phyloP scores from a whole-genome alignment of 2,888 invertebrate species.

The Trisateles emortualis region DNA sequence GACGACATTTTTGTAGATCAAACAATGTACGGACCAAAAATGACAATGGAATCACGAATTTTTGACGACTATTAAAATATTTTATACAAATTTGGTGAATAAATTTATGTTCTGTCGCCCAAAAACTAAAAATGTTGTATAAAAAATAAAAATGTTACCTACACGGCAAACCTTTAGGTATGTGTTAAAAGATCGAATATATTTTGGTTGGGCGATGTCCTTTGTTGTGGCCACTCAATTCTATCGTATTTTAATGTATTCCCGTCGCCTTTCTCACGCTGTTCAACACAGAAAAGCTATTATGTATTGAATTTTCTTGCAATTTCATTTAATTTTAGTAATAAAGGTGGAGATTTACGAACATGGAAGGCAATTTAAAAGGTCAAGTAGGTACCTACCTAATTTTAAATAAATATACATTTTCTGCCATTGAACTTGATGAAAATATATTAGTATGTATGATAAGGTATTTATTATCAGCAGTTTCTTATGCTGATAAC shows the following conservation, averaged over 20 bases:
- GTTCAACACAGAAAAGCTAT: background rate
- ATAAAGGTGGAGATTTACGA: background rate
- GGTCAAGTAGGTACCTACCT: background rate
- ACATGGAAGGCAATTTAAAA: too few species aligned
- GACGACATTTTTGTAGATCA: background rate
- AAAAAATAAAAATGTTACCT: too few species aligned
- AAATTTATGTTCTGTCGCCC: too few species aligned
- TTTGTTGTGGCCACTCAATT: conserved; percentile 31
- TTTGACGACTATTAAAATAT: background rate
- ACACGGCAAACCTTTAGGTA: background rate
- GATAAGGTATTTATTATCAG: conserved; percentile 26
- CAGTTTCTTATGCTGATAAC: conserved; percentile 11
- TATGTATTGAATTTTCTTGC: background rate
- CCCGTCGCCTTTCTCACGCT: background rate
- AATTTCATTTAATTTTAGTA: background rate
- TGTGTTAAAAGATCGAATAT: conserved; percentile 7
- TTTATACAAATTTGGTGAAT: too few species aligned
- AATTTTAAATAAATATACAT: background rate
- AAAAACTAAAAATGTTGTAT: too few species aligned
- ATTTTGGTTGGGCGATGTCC: conserved; percentile 32
- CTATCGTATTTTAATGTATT: background rate
- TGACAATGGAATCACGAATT: conserved; percentile 17
- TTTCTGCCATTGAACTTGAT: conserved; percentile 40
- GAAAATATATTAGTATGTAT: conserved; percentile 8
- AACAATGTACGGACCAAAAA: background rate